Evolutionary conservation across 2,797 vertebrate species (phyloP), one percentile per base, ranked within the genome.

Genomic region (Clamator glandarius): DNA sequence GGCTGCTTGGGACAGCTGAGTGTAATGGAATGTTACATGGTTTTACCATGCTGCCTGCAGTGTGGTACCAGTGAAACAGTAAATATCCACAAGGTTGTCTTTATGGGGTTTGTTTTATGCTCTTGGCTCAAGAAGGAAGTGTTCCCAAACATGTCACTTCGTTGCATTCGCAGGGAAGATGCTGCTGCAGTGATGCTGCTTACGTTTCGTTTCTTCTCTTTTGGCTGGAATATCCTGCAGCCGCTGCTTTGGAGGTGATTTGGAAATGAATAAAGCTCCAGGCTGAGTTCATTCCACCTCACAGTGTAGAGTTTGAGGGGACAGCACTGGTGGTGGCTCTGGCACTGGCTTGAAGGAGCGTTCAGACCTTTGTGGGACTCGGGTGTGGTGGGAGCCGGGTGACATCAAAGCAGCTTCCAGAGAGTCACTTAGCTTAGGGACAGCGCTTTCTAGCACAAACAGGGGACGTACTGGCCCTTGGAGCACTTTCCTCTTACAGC

Each of bases 171-270:
- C 1, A 2, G 61, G n/a, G 33, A 26, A 64, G 48, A 29, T 68
- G 54, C 29, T 52, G 18, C 69, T 28, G 2, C 8, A 23, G n/a
- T 12, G 54, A 39, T 44, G 66, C 64, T 74, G 5, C 50, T 83
- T 41, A 3, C 0, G 2, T 41, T 35, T 26, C 50, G 12, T 42
- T 0, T 0, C 78, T 51, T 79, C 59, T 62, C 42, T 64, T 29
- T 35, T 44, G 70, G 35, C 61, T 33, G 57, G 24, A 63, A 11
- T 39, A 17, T 61, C 42, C 26, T 50, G 52, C 58, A 61, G 42
- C 25, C 1, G 1, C 33, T 28, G 61, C 67, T 19, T 21, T 46
- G 57, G 28, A 82, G 48, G n/a, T 28, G 33, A 61, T 46, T 29
- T 41, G 63, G 33, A 59, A 64, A 35, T 14, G n/a, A 44, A 25